Base-by-base conservation (phyloP, 2,113 vertebrate species). In the Budorcas taxicolor region DNA sequence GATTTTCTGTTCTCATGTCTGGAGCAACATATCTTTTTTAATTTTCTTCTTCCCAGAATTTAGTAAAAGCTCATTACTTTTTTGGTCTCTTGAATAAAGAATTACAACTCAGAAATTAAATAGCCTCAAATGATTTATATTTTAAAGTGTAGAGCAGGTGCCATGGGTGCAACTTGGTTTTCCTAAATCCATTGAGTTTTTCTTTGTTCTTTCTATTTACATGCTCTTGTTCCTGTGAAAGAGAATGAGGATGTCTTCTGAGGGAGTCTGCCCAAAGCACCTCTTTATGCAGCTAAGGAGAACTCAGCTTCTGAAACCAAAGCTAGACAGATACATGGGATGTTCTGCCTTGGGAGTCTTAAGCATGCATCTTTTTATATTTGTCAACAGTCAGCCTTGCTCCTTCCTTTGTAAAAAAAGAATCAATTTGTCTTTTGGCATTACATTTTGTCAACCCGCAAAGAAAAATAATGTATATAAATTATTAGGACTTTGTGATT, bases 21-120 rank as follows among this genome's bases (percentile, higher is more conserved):
- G 52, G 43, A 94, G 91, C 55, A 97, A 94, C 15, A 52, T 57
- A 78, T 86, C 62, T 92, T 91, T 95, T 52, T 97, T n/a, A 97
- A 97, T 97, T 96, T 67, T 97, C 93, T 95, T 36, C 86, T 95
- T 94, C 95, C 97, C 95, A 96, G 88, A 97, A 89, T 94, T 96
- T 60, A 95, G 88, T 19, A 86, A 96, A 97, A 97, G 7, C 96
- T 98, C 95, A 98, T 97, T 97, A 97, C 97, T 67, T 95, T 96
- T 94, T 97, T 89, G 90, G 96, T 97, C 95, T 98, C 96, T 94
- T 95, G 71, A 97, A 98, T 93, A 97, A 94, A 97, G 87, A 94
- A 94, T 97, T 97, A 97, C 92, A 93, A 89, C 82, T 94, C 95
- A 85, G 81, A 96, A 98, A 97, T 97, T 92, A 97, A 96, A 83